These are phyloP conservation scores for Cydia amplana DNA, from an alignment of 1,140 invertebrate species.

Conservation along the genomic window DNA sequence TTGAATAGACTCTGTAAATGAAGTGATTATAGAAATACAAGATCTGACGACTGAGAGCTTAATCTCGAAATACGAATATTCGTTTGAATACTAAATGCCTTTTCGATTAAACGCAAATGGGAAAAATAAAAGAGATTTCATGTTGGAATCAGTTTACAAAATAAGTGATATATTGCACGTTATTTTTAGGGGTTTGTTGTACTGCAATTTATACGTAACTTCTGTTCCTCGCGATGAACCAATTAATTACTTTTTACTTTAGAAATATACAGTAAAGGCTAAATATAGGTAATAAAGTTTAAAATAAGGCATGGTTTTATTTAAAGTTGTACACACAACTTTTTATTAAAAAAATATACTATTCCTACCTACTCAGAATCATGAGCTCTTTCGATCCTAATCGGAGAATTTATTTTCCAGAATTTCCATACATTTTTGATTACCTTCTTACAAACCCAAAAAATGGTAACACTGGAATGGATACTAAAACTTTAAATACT, in stretches of 20 bases:
- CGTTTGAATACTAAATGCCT: not conserved
- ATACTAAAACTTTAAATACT: no score
- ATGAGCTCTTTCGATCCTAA: no score
- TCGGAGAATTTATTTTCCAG: no score
- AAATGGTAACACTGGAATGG: no score
- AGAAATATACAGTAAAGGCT: no score
- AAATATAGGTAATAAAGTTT: no score
- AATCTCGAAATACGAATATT: not conserved
- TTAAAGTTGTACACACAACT: no score
- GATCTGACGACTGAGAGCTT: not conserved
- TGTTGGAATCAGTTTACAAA: not conserved
- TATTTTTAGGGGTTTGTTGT: not conserved
- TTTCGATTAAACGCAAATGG: not conserved
- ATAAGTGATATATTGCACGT: not conserved
- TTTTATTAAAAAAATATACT: no score
- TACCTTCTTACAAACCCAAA: no score
- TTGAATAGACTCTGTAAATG: not conserved
- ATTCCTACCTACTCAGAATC: no score
- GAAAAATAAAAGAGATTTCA: constrained; percentile 2
- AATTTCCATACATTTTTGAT: no score
- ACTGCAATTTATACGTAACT: not conserved
- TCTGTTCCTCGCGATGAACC: not conserved
- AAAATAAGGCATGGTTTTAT: no score
- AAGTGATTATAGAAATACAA: not conserved
- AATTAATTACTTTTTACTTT: not conserved